Evolutionary conservation across 2,113 vertebrate species (phyloP), one percentile per base, ranked within the genome.

Genomic region (Sylvietta virens): DNA sequence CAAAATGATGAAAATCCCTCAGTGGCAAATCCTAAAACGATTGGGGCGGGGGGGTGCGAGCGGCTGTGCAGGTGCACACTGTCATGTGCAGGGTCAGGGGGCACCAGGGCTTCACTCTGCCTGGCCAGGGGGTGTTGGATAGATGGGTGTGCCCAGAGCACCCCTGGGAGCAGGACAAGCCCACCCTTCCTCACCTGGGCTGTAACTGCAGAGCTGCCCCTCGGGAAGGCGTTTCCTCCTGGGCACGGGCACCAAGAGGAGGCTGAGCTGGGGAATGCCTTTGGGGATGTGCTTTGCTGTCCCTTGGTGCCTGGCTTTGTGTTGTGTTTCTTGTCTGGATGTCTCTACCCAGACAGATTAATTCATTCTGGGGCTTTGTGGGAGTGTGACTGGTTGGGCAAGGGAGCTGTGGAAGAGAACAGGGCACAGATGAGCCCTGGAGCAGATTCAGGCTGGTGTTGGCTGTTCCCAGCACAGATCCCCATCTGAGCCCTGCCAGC

Each of bases 21-120:
- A 9, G 57, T 50, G 80, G 53, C 80, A 98, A 79, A 97, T 95
- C 79, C 45, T 81, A 54, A 95, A 90, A 90, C 96, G 50, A 47
- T 4, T 71, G 70, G 74, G 72, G 48, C 28, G 9, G 69, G 23
- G 40, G 51, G 88, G 61, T 35, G 28, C 6, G 85, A 88, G 71
- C 2, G 15, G 70, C 79, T 92, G 85, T 88, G 96, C 94, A 93
- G 69, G 91, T 72, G 62, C 4, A 0, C 57, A 4, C 40, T 88
- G 71, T 81, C 57, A 0, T 26, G 13, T 33, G 50, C 39, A 6
- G 57, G 73, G 82, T 72, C 87, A 79, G 73, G 67, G 73, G 70
- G 67, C 20, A 19, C 9, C 14, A 9, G 94, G 50, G 71, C 13
- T 71, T 96, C 85, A 23, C 89, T 76, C 51, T 56, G 69, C 26